These are phyloP conservation scores for Conus ventricosus DNA, from an alignment of 1,140 invertebrate genomes.

Conservation along the genomic window DNA sequence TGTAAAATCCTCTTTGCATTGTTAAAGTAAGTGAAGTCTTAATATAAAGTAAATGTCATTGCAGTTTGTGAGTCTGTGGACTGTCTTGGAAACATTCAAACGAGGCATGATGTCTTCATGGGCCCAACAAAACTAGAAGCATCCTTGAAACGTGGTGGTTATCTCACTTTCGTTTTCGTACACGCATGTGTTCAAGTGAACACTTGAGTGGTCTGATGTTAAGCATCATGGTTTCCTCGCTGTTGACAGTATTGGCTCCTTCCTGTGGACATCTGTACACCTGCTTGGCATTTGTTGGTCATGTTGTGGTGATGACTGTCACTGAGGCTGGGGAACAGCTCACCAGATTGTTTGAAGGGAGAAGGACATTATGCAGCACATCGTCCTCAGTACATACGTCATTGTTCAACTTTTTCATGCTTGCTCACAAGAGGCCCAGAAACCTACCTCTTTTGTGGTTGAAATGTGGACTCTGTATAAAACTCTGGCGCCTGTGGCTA, in stretches of 20 bases:
- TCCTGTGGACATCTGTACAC: not conserved
- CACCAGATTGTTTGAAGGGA: not conserved
- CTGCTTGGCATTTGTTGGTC: not conserved
- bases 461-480: no score
- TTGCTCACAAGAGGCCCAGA: no score
- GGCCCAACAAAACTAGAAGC: not conserved
- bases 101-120: not conserved
- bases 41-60: not conserved
- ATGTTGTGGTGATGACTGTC: not conserved
- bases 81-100: not conserved
- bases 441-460: no score
- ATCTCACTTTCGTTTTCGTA: not conserved
- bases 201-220: not conserved
- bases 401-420: not conserved
- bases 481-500: no score
- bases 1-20: no score
- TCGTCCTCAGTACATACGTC: not conserved
- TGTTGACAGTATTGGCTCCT: not conserved
- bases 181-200: not conserved
- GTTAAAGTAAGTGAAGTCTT: no score
- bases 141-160: not conserved
- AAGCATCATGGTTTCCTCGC: not conserved
- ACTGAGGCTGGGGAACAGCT: no score
- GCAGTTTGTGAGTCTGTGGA: not conserved
- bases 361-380: not conserved